Percentiles rank a stretch among this genome's conserved stretches.
Conservation (phyloP, 2,888 invertebrate species). For the Scaptomyza flava region DNA sequence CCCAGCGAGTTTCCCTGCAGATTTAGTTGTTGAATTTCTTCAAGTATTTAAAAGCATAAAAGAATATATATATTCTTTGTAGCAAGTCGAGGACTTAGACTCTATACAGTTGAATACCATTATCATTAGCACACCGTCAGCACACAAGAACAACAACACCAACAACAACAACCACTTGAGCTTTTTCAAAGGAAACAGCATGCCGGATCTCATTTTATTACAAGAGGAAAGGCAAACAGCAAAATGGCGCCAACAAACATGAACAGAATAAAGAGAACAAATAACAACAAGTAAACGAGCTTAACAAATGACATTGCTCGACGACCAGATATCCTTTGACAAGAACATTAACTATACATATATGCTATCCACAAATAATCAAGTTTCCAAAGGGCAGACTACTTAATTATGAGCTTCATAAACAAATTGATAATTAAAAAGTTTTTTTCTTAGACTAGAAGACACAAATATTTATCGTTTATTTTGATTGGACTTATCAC, state of each 20-base stretch:
- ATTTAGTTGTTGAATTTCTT: conserved; percentile 49
- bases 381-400: no score
- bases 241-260: conserved; percentile 76
- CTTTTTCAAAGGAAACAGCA: conserved; percentile 53
- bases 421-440: no score
- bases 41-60: conserved; percentile 10
- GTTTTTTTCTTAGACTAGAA: no score
- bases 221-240: conserved; percentile 80
- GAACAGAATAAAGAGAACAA: background rate
- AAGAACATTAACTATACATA: background rate
- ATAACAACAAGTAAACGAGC: conserved; percentile 6
- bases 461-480: no score
- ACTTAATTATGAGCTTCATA: no score
- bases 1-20: conserved; percentile 5
- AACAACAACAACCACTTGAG: conserved; percentile 4
- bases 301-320: background rate
- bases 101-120: conserved; percentile 55
- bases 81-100: conserved; percentile 19
- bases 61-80: conserved; percentile 61
- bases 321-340: background rate
- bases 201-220: conserved; percentile 78
- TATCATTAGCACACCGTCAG: conserved; percentile 63
- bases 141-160: conserved; percentile 23
- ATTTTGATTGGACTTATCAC: no score
- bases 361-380: no score